Evolutionary conservation across 2,797 vertebrate species (phyloP).

Genomic region (Melopsittacus undulatus): DNA sequence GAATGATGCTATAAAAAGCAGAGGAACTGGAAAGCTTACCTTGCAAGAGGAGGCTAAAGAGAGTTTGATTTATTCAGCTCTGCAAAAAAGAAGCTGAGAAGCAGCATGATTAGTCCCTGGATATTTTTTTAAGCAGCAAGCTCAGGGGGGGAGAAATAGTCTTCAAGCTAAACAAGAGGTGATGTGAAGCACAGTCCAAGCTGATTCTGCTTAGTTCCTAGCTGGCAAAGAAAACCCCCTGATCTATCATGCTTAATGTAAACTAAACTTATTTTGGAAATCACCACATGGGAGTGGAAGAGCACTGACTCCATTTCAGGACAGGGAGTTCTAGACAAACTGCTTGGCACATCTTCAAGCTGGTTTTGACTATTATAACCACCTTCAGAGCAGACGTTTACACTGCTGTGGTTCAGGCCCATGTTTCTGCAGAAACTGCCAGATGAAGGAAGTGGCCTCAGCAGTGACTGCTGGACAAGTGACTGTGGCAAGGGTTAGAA

Average conservation of each 20-base stretch:
- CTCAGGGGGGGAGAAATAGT: background rate
- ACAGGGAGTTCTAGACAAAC: background rate
- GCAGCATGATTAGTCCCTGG: background rate
- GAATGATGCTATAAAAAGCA: background rate
- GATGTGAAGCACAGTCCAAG: background rate
- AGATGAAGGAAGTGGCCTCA: background rate
- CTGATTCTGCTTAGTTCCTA: background rate
- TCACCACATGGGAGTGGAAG: background rate
- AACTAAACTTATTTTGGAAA: background rate
- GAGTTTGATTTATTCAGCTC: background rate
- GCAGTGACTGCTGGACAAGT: background rate
- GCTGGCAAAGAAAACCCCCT: background rate
- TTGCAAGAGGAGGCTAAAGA: background rate
- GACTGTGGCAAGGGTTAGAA: background rate
- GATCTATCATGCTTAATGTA: background rate
- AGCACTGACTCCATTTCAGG: background rate
- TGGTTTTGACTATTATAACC: background rate
- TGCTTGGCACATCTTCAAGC: background rate
- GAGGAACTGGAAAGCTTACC: background rate
- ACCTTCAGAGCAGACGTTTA: background rate
- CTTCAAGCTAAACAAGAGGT: background rate
- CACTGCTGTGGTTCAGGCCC: accelerated
- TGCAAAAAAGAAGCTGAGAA: background rate
- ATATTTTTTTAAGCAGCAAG: background rate
- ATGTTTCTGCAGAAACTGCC: background rate